Base-by-base conservation (phyloP, 2,113 vertebrate genomes). In the Carettochelys insculpta region DNA sequence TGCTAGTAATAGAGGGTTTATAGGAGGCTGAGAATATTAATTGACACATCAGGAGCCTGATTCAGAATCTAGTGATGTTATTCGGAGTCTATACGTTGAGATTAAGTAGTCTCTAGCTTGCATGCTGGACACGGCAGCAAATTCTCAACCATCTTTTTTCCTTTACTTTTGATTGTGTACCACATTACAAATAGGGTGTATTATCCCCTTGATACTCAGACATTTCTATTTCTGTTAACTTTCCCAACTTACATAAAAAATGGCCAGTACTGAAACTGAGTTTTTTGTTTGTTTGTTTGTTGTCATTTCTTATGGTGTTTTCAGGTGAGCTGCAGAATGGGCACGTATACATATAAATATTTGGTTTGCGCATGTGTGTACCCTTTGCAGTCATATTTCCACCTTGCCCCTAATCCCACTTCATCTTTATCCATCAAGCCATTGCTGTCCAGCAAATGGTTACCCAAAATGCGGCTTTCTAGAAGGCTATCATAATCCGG, bases 11-110 rank as follows among this genome's bases (percentile, higher is more conserved):
- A 82, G 83, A 83, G 13, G 50, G 82, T 89, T 65, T 93, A 47
- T 54, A 87, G 83, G 86, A 94, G 93, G 53, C 43, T 86, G 81
- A 81, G 80, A 79, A 19, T 92, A 50, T 77, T 90, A 83, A 47
- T 65, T 71, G 89, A 52, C 77, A 34, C 76, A 85, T 84, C 20
- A 34, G 58, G 83, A 80, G 29, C 58, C 56, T 61, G 31, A 31
- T 61, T 61, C 56, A 61, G 31, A 61, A 61, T 31, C 34, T 17
- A 65, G 31, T n/a, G 58, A n/a, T 4, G 16, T 65, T 65, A 65
- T n/a, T n/a, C 4, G 31, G 6, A 65, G 58, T 65, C 34, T 34
- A 19, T 65, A 34, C 34, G n/a, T 65, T 65, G 58, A n/a, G 7
- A 19, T 65, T 65, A 58, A 58, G 31, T 65, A 17, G 14, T 65